Evolutionary conservation across 2,797 vertebrate species (phyloP), one percentile per base, ranked within the genome.

Genomic region (Gymnocypris eckloni): DNA sequence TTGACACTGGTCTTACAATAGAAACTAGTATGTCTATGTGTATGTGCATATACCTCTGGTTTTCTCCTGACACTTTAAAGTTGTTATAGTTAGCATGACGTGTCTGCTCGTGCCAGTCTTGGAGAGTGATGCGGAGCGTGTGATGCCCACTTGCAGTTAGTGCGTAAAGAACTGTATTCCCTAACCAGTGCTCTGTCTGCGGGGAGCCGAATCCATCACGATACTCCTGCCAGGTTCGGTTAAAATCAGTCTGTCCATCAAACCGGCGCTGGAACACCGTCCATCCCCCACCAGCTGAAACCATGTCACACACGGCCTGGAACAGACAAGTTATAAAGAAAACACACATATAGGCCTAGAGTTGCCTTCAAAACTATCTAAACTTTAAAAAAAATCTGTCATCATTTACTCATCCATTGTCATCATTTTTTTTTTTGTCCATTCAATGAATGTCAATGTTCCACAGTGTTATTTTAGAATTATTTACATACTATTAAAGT

Each of bases 291-390:
- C 95, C 95, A 0, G 92, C 93, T 1, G 93, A 95, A 88, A 94
- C 93, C 96, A 96, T 97, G 93, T 96, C 96, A 92, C 96, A 97
- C 89, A 94, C 92, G 86, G 94, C 95, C 96, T 96, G 89, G 20
- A 82, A 56, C 9, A 3, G 8, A 71, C 45, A 54, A 54, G 52
- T n/a, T 6, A 15, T 25, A 39, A 79, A 64, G 10, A 75, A 50
- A 18, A 37, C 48, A 22, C 18, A 13, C 18, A 54, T 54, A 12
- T 39, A n/a, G 6, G 12, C 33, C 11, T 39, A 7, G n/a, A 64
- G 59, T 64, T 64, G 7, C 28, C 18, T 11, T 7, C 18, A 76
- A 54, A 54, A 54, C 9, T 37, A 37, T 6, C 28, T 73, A 2
- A 75, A 50, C 25, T 48, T 48, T 18, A 1, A 20, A 41, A 70